Percentiles rank a stretch among this genome's conserved stretches.
Conservation (phyloP, 2,113 vertebrate genomes). For the Lagopus leucura region DNA sequence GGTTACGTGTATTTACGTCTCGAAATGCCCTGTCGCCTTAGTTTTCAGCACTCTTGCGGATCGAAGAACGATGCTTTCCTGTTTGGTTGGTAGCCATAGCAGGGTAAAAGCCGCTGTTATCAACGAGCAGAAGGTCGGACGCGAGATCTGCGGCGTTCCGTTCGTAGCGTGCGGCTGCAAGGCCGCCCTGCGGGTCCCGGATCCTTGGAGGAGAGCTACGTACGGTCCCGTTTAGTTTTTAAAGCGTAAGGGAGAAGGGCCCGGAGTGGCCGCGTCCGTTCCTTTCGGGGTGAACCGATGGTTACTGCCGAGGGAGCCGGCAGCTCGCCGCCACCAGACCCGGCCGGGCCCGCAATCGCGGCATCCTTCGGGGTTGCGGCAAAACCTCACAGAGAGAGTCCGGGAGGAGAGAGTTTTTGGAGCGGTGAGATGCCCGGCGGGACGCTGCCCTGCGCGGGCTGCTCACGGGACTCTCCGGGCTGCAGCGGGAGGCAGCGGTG, state of each 20-base stretch:
- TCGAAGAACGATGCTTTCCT: background rate
- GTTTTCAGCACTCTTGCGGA: background rate
- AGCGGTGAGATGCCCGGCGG: too few species aligned
- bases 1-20: background rate
- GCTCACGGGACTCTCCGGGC: background rate
- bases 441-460: background rate
- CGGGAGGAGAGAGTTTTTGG: background rate
- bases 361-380: background rate
- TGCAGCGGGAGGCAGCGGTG: too few species aligned
- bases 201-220: background rate
- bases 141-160: background rate
- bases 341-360: background rate
- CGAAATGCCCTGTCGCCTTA: background rate
- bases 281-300: background rate
- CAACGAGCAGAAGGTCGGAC: background rate
- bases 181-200: background rate
- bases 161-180: background rate
- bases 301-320: background rate
- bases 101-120: background rate
- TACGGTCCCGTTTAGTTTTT: background rate
- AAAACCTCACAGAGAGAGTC: background rate
- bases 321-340: background rate
- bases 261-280: rapidly evolving
- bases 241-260: background rate
- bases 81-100: background rate